These are phyloP conservation scores for Hesperia comma DNA, from an alignment of 2,888 invertebrate genomes.

Conservation along the genomic window DNA sequence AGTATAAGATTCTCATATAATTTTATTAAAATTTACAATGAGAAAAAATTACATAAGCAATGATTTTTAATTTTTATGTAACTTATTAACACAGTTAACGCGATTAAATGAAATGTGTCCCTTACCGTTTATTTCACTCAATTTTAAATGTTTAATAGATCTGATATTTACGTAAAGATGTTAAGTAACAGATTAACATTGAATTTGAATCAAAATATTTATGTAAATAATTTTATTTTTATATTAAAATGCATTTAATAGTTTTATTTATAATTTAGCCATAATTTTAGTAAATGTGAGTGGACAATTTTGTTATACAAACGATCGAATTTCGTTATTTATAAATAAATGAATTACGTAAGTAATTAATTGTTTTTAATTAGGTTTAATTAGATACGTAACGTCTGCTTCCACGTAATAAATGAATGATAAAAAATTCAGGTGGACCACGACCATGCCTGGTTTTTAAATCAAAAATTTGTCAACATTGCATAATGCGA, in stretches of 20 bases:
- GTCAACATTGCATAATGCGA: too few relatives aligned
- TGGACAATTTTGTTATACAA: slow-evolving; percentile 32
- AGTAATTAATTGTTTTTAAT: not conserved
- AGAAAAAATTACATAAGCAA: not conserved
- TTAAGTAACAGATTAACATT: too few relatives aligned
- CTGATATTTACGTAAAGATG: too few relatives aligned
- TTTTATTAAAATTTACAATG: not conserved
- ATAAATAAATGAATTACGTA: slow-evolving; percentile 19
- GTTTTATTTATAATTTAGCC: slow-evolving; percentile 64
- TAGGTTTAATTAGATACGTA: too few relatives aligned
- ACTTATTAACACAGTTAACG: not conserved
- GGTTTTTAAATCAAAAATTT: too few relatives aligned
- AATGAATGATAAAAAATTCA: too few relatives aligned
- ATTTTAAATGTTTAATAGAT: too few relatives aligned
- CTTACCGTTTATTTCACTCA: not conserved
- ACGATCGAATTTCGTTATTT: slow-evolving; percentile 34
- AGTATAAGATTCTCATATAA: not conserved
- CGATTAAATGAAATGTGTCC: not conserved
- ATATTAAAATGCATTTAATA: slow-evolving; percentile 67
- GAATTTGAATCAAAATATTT: slow-evolving; percentile 19
- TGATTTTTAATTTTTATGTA: not conserved
- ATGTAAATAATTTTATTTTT: slow-evolving; percentile 56
- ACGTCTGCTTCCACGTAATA: too few relatives aligned
- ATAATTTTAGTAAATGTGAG: slow-evolving; percentile 49
- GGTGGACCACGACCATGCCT: too few relatives aligned